Conservation (phyloP, 2,113 vertebrate species). For the Himantopus leucocephalus region DNA sequence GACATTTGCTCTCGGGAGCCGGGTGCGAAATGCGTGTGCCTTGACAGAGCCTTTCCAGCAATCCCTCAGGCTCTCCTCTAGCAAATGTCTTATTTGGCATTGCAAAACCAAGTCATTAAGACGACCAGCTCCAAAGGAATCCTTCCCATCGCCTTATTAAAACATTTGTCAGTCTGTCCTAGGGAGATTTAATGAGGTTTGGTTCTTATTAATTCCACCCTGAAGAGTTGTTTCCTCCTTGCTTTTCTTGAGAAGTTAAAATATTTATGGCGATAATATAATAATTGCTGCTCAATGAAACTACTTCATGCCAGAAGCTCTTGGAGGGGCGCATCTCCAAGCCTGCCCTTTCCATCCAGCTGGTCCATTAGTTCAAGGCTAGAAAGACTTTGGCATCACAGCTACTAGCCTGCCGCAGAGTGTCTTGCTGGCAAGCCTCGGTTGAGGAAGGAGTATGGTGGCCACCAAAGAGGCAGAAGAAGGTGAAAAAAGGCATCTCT, state of each 20-base stretch:
- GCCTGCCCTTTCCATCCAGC: background rate
- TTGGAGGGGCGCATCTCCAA: background rate
- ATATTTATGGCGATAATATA: constrained; percentile 51
- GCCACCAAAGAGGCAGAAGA: background rate
- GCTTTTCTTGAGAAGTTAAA: constrained; percentile 33
- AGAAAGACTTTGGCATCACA: background rate
- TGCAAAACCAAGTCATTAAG: constrained; percentile 4
- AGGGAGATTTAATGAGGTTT: constrained; percentile 58
- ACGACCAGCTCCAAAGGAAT: background rate
- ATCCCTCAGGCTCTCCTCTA: background rate
- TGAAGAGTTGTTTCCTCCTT: constrained; percentile 35
- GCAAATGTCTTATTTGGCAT: background rate
- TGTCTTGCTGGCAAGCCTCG: background rate
- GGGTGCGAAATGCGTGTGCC: background rate
- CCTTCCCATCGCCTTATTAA: constrained; percentile 32
- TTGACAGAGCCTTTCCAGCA: background rate
- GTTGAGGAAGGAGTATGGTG: background rate
- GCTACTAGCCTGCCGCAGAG: background rate
- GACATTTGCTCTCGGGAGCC: background rate
- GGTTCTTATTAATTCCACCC: constrained; percentile 29
- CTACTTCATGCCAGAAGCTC: background rate
- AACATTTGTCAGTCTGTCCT: constrained; percentile 48
- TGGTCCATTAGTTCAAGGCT: background rate
- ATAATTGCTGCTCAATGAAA: constrained; percentile 26
- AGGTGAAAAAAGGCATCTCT: background rate